Evolutionary conservation across 1,140 invertebrate species (phyloP).

Genomic region (Diprion similis): DNA sequence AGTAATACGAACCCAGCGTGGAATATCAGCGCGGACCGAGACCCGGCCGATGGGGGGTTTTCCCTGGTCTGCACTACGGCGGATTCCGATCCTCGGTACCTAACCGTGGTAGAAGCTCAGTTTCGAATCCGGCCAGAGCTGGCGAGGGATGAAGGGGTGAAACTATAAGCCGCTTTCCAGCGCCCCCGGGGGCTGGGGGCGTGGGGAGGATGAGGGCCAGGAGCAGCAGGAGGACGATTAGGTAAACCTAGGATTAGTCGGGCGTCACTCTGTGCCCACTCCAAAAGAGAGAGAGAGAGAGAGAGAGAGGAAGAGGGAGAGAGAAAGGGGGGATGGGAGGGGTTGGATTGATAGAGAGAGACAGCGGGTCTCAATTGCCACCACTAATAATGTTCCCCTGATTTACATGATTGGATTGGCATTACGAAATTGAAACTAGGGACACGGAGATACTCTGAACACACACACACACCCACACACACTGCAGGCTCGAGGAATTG

Average conservation of each 20-base stretch:
- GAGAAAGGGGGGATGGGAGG: not conserved
- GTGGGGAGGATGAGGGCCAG: constrained; percentile 13
- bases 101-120: not conserved
- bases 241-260: constrained; percentile 62
- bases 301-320: not conserved
- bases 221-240: constrained; percentile 49
- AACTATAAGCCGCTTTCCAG: constrained; percentile 60
- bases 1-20: too few relatives aligned
- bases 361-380: constrained; percentile 51
- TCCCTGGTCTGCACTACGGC: not conserved
- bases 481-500: not conserved
- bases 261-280: constrained; percentile 40
- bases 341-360: not conserved
- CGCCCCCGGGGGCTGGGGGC: constrained; percentile 39
- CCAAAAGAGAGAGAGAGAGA: not conserved
- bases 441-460: too few relatives aligned
- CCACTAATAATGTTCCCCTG: constrained; percentile 59
- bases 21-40: too few relatives aligned
- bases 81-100: not conserved
- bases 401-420: constrained; percentile 64
- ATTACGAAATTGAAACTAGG: constrained; percentile 59
- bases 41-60: not conserved
- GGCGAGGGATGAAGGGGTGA: constrained; percentile 43
- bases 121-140: not conserved
- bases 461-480: too few relatives aligned